Conservation (phyloP, 2,888 invertebrate genomes). For the Troilus luridus region DNA sequence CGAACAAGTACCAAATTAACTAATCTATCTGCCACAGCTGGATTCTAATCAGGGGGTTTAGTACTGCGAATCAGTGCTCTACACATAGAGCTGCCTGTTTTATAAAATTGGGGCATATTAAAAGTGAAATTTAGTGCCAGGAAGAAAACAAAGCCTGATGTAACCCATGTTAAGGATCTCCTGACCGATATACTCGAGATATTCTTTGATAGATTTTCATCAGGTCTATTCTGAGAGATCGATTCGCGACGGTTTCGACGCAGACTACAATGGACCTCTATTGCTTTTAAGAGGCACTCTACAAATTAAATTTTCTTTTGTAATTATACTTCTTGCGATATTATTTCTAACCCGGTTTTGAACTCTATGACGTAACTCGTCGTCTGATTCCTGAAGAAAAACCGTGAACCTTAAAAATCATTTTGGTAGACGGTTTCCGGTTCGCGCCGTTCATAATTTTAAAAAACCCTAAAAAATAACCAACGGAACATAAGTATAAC, state of each 20-base stretch:
- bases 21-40: no score
- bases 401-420: not conserved
- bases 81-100: not conserved
- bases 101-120: not conserved
- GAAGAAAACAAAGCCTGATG: not conserved
- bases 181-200: not conserved
- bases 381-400: not conserved
- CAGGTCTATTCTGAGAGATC: not conserved
- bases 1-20: no score
- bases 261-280: not conserved
- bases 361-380: not conserved
- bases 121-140: not conserved
- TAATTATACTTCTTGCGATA: not conserved
- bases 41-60: no score
- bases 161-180: not conserved
- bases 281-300: not conserved
- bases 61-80: no score
- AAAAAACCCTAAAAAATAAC: no score
- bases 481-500: no score
- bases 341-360: not conserved
- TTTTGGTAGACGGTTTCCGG: not conserved
- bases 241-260: not conserved
- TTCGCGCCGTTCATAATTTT: not conserved
- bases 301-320: slow-evolving; percentile 32
- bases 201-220: slow-evolving; percentile 15